Conservation (phyloP, 2,113 vertebrate species). For the Miniopterus natalensis region DNA sequence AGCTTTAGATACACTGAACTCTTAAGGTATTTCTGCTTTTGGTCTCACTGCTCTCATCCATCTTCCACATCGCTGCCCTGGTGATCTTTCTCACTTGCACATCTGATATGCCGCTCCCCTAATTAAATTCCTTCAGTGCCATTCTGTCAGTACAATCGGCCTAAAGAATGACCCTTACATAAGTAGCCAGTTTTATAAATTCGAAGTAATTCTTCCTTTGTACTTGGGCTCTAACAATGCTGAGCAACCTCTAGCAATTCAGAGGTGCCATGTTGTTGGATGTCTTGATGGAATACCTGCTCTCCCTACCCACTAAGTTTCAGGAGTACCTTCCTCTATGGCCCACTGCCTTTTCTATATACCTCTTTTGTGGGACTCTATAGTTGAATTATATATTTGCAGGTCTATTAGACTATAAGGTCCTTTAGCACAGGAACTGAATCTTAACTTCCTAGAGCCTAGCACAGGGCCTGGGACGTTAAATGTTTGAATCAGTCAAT, state of each 20-base stretch:
- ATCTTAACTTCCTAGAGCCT: slow-evolving; percentile 51
- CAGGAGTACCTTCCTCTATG: background rate
- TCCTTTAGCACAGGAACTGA: background rate
- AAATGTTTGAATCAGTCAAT: background rate
- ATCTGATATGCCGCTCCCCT: background rate
- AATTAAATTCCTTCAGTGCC: background rate
- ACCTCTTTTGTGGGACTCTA: background rate
- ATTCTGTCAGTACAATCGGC: background rate
- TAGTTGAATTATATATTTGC: slow-evolving; percentile 20
- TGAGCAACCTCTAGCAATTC: background rate
- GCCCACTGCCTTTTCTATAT: background rate
- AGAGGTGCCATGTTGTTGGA: background rate
- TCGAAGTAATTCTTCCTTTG: background rate
- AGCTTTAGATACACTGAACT: background rate
- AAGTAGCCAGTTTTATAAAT: background rate
- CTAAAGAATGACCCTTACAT: background rate
- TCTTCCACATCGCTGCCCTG: background rate
- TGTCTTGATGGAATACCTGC: background rate
- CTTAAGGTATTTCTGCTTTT: background rate
- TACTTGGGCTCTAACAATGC: background rate
- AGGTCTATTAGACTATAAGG: background rate
- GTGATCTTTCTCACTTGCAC: background rate
- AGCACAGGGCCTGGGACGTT: background rate
- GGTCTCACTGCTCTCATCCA: background rate
- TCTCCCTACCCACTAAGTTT: background rate